Conservation (phyloP, 2,888 invertebrate species). For the Lapara coniferarum region DNA sequence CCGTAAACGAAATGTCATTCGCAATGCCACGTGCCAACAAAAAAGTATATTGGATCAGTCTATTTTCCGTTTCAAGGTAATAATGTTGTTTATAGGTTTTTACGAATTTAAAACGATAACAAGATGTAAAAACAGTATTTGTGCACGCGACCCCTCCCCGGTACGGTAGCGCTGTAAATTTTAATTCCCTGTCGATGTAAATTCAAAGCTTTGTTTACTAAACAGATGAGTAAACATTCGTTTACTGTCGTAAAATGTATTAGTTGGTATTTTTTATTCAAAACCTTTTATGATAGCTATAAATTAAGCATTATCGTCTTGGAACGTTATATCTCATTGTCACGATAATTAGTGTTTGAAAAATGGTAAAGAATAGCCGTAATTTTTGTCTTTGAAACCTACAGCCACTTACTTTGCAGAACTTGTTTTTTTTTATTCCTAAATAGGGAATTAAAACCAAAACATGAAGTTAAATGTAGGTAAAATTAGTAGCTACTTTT, state of each 20-base stretch:
- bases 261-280: slow-evolving; percentile 31
- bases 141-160: slow-evolving; percentile 57
- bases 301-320: slow-evolving; percentile 19
- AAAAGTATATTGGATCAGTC: slow-evolving; percentile 32
- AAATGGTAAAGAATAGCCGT: neutral
- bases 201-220: slow-evolving; percentile 48
- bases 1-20: neutral
- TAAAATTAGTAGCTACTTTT: too few relatives aligned
- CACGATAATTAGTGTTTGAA: neutral
- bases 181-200: slow-evolving; percentile 53
- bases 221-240: slow-evolving; percentile 48
- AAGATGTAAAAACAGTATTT: slow-evolving; percentile 50
- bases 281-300: slow-evolving; percentile 9
- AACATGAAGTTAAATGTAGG: too few relatives aligned
- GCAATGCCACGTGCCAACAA: neutral
- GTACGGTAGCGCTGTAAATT: slow-evolving; percentile 49
- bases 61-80: neutral
- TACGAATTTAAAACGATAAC: slow-evolving; percentile 59
- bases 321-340: slow-evolving; percentile 25
- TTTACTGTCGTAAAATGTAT: slow-evolving; percentile 46
- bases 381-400: too few relatives aligned
- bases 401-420: too few relatives aligned
- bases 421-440: too few relatives aligned
- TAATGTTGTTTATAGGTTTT: slow-evolving; percentile 37
- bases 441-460: too few relatives aligned